Base-by-base conservation (phyloP, 2,797 vertebrate species). In the Eutrigla gurnardus region DNA sequence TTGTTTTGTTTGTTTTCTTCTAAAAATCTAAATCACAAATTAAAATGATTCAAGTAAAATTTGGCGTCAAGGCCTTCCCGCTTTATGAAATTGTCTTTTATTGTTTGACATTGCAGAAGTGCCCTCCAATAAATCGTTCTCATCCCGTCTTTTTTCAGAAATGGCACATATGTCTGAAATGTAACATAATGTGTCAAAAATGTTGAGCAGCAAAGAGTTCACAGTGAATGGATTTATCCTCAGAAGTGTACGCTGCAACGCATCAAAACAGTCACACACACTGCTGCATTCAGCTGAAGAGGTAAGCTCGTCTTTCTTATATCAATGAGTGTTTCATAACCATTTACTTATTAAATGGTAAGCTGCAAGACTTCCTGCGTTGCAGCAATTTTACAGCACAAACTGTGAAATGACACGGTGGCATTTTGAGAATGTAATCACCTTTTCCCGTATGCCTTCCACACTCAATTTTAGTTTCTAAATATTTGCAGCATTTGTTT, bases 131-230 rank as follows among this genome's bases (percentile, higher is more conserved):
- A 78, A 88, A 87, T 86, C 55, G 62, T 62, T 67, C 60, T 4
- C 39, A 70, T 73, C 46, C 57, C 15, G 50, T 68, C 53, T 79
- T 89, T 25, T 85, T 86, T 69, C 80, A 90, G 83, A 94, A 93
- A 82, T 94, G 68, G 17, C 94, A 94, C 76, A 32, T 81, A 77
- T 42, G 67, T 92, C 76, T 87, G 88, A 93, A 95, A 95, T 93
- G 89, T 95, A 93, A 92, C 94, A 91, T 88, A 84, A 89, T 72
- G 74, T 88, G 81, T 93, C 84, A 86, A 94, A 93, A 93, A 92
- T 89, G 83, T 73, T 52, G 80, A 63, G 75, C 77, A 68, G 73
- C 59, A 75, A 83, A 62, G 78, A 79, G 74, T 92, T 86, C 73
- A 75, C 37, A 46, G 55, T 33, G 81, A 81, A 86, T 86, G 88